Evolutionary conservation across 2,113 vertebrate genomes (phyloP).

Genomic region (Deroptyus accipitrinus): DNA sequence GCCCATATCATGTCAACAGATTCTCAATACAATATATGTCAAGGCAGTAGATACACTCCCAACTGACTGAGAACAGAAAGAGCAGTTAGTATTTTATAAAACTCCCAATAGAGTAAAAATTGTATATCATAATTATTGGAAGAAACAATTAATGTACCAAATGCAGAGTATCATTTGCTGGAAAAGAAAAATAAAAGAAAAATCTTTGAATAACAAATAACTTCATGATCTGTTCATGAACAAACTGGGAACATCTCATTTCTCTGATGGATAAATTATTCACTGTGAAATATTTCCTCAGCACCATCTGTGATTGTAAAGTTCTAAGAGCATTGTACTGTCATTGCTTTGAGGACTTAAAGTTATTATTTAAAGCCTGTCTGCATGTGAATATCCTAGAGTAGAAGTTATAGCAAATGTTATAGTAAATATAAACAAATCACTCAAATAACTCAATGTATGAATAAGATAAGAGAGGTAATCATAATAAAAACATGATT

Average conservation of each 20-base stretch:
- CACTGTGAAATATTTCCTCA: slow-evolving; percentile 46
- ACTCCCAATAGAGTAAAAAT: background rate
- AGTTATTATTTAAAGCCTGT: background rate
- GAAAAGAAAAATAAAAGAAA: background rate
- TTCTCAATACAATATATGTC: background rate
- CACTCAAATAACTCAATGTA: background rate
- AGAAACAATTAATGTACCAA: background rate
- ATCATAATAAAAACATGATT: background rate
- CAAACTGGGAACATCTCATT: background rate
- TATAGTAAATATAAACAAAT: background rate
- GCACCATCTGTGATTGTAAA: slow-evolving; percentile 14
- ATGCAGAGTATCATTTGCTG: background rate
- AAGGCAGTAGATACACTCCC: background rate
- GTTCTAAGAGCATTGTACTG: slow-evolving; percentile 6
- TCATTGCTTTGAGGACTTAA: background rate
- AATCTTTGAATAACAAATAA: background rate
- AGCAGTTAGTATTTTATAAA: background rate
- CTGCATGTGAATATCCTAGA: background rate
- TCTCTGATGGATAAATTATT: slow-evolving; percentile 45
- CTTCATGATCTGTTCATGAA: slow-evolving; percentile 29
- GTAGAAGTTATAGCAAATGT: background rate
- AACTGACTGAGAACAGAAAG: background rate
- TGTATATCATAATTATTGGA: background rate
- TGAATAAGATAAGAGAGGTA: background rate
- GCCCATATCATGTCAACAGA: background rate